Evolutionary conservation across 2,113 vertebrate species (phyloP), one percentile per base, ranked within the genome.

Genomic region (Psilopsiagon aurifrons): DNA sequence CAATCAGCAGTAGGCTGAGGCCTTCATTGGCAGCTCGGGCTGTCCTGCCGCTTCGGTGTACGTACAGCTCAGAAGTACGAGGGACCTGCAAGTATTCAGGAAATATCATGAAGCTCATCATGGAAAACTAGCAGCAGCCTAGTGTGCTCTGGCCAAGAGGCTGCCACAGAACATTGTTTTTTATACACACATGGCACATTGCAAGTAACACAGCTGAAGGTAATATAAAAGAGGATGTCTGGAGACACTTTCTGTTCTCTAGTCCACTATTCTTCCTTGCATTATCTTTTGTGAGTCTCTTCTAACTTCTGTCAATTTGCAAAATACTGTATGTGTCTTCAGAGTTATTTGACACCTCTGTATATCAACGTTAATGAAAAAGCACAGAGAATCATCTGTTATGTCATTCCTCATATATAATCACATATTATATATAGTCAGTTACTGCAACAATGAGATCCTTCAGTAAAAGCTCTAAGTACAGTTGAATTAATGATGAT

Each of bases 21-120:
- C 99, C 99, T 59, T 99, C 98, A 11, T 88, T 98, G 59, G 99
- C 96, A 23, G 99, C 99, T 81, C 99, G 98, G 17, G 99, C 99
- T 13, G 99, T 99, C 39, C 99, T 98, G 66, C 99, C 99, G 0
- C 99, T 99, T 28, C 99, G 98, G 96, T 99, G 99, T 47, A 99
- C 98, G 0, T 99, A 99, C 2, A 99, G 98, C 98, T 99, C 99
- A 0, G 99, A 99, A 1, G 99, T 99, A 46, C 99, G 98, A 18
- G 99, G 99, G 43, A 99, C 98, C 99, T 99, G 95, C 22, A 91
- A 64, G 27, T 17, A 27, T 33, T 35, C 52, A 76, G 31, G 66
- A 63, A 25, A 88, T 59, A 13, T 6, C 46, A 41, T 69, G n/a
- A 84, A 87, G 71, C 25, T 39, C 27, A 18, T 11, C 39, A 28